Conservation (phyloP, 1,140 invertebrate genomes). For the Zaprionus inermis region DNA sequence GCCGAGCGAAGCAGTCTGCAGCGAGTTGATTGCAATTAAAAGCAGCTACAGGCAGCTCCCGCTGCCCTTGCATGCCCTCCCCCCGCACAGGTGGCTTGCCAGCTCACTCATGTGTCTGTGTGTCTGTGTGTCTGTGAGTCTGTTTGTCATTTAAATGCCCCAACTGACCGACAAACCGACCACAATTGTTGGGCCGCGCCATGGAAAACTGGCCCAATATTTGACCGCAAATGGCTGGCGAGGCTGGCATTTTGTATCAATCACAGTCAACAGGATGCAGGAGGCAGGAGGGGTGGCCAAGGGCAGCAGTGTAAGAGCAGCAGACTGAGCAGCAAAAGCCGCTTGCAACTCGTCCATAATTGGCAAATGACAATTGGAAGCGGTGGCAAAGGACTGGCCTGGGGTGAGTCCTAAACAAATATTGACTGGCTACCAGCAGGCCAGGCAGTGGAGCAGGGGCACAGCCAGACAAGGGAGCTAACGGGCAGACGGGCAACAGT, state of each 20-base stretch:
- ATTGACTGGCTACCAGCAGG: slow-evolving; percentile 53
- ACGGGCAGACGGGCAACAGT: slow-evolving; percentile 54
- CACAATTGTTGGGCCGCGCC: slow-evolving; percentile 62
- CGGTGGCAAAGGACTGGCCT: slow-evolving; percentile 24
- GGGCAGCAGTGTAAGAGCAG: neutral
- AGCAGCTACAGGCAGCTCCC: slow-evolving; percentile 42
- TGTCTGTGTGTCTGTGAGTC: neutral
- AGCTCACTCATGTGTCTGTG: neutral
- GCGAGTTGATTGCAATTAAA: slow-evolving; percentile 75
- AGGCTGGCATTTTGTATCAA: slow-evolving; percentile 67
- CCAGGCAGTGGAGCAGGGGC: slow-evolving; percentile 1
- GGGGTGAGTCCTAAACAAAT: slow-evolving; percentile 68
- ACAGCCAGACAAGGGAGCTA: slow-evolving; percentile 7
- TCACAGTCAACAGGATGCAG: slow-evolving; percentile 51
- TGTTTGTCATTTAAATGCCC: slow-evolving; percentile 75
- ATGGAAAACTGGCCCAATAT: slow-evolving; percentile 50
- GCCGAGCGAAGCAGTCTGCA: slow-evolving; percentile 3
- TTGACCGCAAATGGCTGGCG: slow-evolving; percentile 67
- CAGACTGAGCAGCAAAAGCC: neutral
- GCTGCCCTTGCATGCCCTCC: neutral
- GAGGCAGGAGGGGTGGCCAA: neutral
- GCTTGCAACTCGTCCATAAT: slow-evolving; percentile 50
- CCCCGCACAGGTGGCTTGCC: neutral
- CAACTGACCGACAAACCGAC: slow-evolving; percentile 74
- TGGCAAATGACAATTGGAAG: slow-evolving; percentile 75